Conservation (phyloP, 2,797 vertebrate genomes). For the Pterois miles region DNA sequence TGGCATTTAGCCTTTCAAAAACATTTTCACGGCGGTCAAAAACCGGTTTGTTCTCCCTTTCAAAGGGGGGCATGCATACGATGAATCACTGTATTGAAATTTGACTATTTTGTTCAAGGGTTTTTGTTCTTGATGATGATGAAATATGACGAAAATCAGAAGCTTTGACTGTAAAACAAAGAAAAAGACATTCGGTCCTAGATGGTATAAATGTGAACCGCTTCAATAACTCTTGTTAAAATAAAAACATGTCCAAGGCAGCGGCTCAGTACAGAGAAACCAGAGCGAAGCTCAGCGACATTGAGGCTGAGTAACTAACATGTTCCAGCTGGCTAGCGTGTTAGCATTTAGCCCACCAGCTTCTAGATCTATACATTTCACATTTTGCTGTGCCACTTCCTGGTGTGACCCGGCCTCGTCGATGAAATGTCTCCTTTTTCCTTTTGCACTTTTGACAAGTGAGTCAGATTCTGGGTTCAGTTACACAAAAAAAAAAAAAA, state of each 20-base stretch:
- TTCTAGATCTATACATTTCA: not conserved
- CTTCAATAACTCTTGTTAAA: not conserved
- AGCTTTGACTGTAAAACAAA: not conserved
- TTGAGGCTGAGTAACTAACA: not conserved
- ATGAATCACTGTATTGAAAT: no score
- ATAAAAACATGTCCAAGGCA: not conserved
- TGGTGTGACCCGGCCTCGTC: conserved; percentile 53
- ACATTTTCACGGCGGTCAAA: not conserved
- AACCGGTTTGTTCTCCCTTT: no score
- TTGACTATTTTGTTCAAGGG: not conserved
- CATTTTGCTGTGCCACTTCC: not conserved
- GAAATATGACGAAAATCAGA: not conserved
- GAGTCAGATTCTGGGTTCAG: conserved; percentile 32
- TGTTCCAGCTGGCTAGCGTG: not conserved
- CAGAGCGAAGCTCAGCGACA: not conserved
- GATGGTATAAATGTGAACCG: not conserved
- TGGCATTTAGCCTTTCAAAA: not conserved
- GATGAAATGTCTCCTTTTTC: conserved; percentile 18
- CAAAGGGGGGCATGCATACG: no score
- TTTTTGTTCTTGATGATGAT: not conserved
- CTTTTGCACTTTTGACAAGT: conserved; percentile 57
- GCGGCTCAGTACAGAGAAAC: not conserved
- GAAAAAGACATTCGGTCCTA: not conserved
- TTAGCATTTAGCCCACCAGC: not conserved
- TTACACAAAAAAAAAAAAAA: not conserved